A percentile compares a stretch with the other conserved stretches of the same genome.
These are phyloP conservation scores for Acanthosepion lycidas DNA, from an alignment of 2,888 invertebrate species.

Conservation along the genomic window DNA sequence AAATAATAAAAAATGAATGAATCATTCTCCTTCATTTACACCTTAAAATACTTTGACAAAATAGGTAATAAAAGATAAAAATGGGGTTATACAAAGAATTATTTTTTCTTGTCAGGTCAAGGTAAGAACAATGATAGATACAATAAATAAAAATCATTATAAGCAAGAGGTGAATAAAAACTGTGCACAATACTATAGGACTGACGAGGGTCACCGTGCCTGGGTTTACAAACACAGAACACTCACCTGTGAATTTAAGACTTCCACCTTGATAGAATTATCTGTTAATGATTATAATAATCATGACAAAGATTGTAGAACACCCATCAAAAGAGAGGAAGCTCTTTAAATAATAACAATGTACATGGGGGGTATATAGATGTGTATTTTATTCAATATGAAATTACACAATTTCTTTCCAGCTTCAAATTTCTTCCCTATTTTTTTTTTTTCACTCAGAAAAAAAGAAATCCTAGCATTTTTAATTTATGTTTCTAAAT, in stretches of 20 bases:
- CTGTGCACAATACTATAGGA: not conserved
- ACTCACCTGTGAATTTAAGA: conserved; percentile 8
- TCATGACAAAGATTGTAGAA: conserved; percentile 33
- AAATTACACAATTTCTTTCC: too few relatives aligned
- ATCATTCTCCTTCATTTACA: not conserved
- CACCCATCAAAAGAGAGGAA: conserved; percentile 38
- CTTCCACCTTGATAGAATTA: conserved; percentile 11
- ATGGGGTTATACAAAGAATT: not conserved
- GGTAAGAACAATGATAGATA: not conserved
- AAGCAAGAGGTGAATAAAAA: not conserved
- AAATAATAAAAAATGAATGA: not conserved
- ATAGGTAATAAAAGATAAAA: not conserved
- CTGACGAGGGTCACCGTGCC: not conserved
- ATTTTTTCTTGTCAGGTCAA: not conserved
- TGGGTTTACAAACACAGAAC: not conserved
- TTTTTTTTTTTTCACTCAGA: too few relatives aligned
- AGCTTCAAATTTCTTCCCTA: too few relatives aligned
- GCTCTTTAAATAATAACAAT: not conserved
- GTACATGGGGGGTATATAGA: not conserved
- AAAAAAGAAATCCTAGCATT: too few relatives aligned
- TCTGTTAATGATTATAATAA: conserved; percentile 33
- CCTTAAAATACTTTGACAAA: not conserved
- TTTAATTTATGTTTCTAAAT: too few relatives aligned
- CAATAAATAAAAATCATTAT: not conserved
- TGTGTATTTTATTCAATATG: too few relatives aligned